phyloP scores from a whole-genome alignment of 2,113 vertebrate genomes.

The Apus apus region DNA sequence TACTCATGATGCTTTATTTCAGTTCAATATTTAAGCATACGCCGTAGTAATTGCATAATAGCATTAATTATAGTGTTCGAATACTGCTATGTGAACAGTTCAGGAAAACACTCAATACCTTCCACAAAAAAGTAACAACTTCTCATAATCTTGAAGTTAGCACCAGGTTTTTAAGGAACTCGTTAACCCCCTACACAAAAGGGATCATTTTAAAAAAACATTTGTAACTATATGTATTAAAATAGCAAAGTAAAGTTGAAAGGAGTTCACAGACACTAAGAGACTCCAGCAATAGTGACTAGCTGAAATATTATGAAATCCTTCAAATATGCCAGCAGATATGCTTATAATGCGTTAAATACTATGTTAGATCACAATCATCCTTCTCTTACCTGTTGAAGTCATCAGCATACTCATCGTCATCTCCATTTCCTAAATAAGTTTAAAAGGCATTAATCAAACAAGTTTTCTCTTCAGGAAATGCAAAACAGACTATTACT shows the following conservation, averaged over 20 bases:
- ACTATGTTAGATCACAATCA: not conserved
- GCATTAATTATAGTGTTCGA: not conserved
- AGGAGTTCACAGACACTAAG: not conserved
- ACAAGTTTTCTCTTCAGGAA: not conserved
- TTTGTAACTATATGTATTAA: not conserved
- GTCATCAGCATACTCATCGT: constrained; percentile 91
- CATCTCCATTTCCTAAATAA: constrained; percentile 79
- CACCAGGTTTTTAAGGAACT: not conserved
- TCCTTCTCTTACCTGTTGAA: constrained; percentile 87
- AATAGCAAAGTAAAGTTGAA: not conserved
- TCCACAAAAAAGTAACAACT: not conserved
- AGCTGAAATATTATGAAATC: not conserved
- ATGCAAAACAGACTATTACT: not conserved
- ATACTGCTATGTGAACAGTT: not conserved
- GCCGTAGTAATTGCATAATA: not conserved
- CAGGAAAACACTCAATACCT: not conserved
- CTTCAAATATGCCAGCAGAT: not conserved
- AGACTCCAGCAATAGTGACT: not conserved
- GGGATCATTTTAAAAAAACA: too few species aligned
- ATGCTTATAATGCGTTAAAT: not conserved
- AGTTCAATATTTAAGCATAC: not conserved
- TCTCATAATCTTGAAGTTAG: not conserved
- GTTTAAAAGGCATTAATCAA: constrained; percentile 15
- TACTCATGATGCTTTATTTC: not conserved
- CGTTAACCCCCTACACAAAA: not conserved